phyloP scores from a whole-genome alignment of 2,888 invertebrate species.

The Cylindroiulus punctatus region DNA sequence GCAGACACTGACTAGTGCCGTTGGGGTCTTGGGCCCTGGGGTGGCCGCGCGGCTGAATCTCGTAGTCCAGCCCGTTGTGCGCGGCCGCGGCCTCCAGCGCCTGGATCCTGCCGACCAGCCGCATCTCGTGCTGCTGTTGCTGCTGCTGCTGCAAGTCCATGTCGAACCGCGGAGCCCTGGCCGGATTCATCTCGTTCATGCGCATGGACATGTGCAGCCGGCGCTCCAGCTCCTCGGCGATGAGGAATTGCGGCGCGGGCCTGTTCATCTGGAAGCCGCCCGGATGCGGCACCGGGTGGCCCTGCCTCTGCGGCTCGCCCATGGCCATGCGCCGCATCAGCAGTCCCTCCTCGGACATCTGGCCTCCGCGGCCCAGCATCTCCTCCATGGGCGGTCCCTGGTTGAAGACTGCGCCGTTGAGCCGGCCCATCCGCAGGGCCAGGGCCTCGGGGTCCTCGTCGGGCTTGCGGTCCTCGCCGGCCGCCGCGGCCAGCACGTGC shows the following conservation, averaged over 20 bases:
- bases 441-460: background rate
- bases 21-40: background rate
- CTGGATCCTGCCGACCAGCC: background rate
- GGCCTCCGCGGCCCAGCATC: background rate
- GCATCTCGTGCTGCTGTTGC: conserved; percentile 33
- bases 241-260: background rate
- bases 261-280: background rate
- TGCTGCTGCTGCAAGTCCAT: conserved; percentile 39
- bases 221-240: background rate
- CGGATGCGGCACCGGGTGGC: background rate
- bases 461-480: background rate
- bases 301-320: background rate
- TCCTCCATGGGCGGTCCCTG: background rate
- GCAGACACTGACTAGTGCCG: conserved; percentile 54
- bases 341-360: background rate
- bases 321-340: background rate
- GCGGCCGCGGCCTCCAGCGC: background rate
- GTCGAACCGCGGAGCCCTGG: background rate
- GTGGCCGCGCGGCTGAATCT: background rate
- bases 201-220: background rate
- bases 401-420: background rate
- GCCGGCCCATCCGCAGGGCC: background rate
- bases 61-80: background rate
- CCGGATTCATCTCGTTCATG: background rate
- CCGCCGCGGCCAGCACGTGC: background rate